Conservation (phyloP, 2,113 vertebrate species). For the Vombatus ursinus region DNA sequence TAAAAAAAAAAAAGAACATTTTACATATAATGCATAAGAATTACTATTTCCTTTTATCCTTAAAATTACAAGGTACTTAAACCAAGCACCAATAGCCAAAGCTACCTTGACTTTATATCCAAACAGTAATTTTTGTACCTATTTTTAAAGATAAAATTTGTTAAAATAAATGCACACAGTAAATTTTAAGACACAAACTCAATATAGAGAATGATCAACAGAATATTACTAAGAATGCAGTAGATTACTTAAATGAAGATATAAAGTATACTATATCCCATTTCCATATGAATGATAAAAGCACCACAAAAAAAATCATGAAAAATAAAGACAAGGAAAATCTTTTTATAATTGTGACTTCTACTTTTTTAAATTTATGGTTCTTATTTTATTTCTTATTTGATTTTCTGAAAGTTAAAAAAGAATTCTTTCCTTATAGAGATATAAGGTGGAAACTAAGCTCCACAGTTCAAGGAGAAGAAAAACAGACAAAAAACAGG, state of each 20-base stretch:
- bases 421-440: constrained; percentile 41
- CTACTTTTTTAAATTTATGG: constrained; percentile 43
- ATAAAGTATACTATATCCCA: constrained; percentile 7
- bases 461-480: constrained; percentile 35
- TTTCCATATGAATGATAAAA: constrained; percentile 18
- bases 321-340: too few relatives aligned
- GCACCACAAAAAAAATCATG: not conserved
- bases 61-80: constrained; percentile 57
- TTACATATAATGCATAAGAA: constrained; percentile 56
- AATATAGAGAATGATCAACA: too few relatives aligned
- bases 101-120: not conserved
- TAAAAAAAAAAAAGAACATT: constrained; percentile 76
- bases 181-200: constrained; percentile 33
- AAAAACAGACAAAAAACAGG: not conserved
- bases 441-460: constrained; percentile 33
- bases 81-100: constrained; percentile 19
- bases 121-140: not conserved
- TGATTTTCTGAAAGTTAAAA: constrained; percentile 32
- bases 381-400: constrained; percentile 43
- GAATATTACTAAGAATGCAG: not conserved
- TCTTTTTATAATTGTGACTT: not conserved
- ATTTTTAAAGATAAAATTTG: not conserved
- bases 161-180: not conserved
- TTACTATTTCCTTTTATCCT: constrained; percentile 33
- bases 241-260: constrained; percentile 38